A percentile compares a stretch with the other conserved stretches of the same genome.
Evolutionary conservation across 2,797 vertebrate species (phyloP).

Genomic region (Cryptoprocta ferox): DNA sequence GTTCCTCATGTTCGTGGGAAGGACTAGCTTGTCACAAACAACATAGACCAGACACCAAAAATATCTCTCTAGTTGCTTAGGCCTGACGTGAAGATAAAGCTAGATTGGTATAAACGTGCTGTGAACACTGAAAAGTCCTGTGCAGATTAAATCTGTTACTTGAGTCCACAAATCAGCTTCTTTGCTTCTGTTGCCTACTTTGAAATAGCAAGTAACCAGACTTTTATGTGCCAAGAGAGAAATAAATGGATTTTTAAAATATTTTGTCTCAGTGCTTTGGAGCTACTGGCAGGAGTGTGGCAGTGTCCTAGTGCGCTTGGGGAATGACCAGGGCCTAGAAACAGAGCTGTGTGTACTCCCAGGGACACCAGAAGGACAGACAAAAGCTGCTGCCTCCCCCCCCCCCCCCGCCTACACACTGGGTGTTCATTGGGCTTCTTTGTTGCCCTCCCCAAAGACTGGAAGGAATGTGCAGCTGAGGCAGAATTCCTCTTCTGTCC

Average conservation of each 20-base stretch:
- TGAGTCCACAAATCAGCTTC: neutral
- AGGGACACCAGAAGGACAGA: conserved; percentile 37
- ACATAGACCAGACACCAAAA: neutral
- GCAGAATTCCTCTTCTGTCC: conserved; percentile 61
- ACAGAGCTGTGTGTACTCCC: neutral
- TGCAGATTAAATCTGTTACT: neutral
- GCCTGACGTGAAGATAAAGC: neutral
- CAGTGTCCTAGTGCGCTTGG: neutral
- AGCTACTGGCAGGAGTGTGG: neutral
- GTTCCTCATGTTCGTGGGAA: neutral
- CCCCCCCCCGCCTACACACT: conserved; percentile 61
- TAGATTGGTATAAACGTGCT: neutral
- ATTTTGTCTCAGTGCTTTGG: conserved; percentile 38
- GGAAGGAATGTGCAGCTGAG: conserved; percentile 70
- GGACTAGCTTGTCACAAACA: neutral
- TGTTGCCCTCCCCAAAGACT: conserved; percentile 61
- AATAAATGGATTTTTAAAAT: conserved; percentile 64
- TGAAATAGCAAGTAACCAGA: conserved; percentile 47
- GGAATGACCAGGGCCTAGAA: neutral
- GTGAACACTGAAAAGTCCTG: neutral
- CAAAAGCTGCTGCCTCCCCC: conserved; percentile 64
- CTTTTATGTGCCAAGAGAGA: conserved; percentile 22
- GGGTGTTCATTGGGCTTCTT: conserved; percentile 52
- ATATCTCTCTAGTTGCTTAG: neutral
- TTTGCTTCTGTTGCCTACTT: conserved; percentile 60